Base-by-base conservation (phyloP, 2,888 invertebrate genomes). In the Hydraecia micacea region DNA sequence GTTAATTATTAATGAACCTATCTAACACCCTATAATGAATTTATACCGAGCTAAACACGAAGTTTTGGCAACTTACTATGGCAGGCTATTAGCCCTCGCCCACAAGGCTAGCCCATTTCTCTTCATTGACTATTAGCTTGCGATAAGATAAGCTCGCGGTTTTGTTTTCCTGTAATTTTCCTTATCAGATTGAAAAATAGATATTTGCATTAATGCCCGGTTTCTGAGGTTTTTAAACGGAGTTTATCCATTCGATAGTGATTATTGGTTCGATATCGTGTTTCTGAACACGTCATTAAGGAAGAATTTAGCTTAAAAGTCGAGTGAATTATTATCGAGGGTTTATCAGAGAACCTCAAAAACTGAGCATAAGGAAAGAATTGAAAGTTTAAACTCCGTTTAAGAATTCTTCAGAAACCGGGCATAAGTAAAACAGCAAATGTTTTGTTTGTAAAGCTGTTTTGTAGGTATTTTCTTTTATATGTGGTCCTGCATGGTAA, bases 131-230 rank as follows among this genome's bases (percentile, higher is more conserved):
- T 81, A 81, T 79, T 60, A 60, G 55, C 70, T n/a, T 15, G 42
- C 9, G 84, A 84, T 83, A 65, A 75, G 84, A 83, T 83, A 84
- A 84, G 80, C 67, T 65, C 7, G 55, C 79, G 58, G 42, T 74
- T 74, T 32, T 79, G 73, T 83, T 83, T 79, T 75, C 70, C 80
- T 79, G 79, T 72, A 74, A 75, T 83, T 77, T 63, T 15, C 52
- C 58, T 83, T 77, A 83, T 67, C 68, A 73, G 25, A 9, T 6
- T 25, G 65, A 36, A 77, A 66, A 80, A 66, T 71, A 42, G 42
- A 46, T 13, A 55, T 63, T 62, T 58, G 25, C 32, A 32, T 49
- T n/a, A n/a, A n/a, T n/a, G n/a, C n/a, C n/a, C n/a, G n/a, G n/a
- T n/a, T n/a, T n/a, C n/a, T n/a, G n/a, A n/a, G n/a, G n/a, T n/a